These are phyloP conservation scores for Acanthosoma haemorrhoidale DNA, from an alignment of 2,888 invertebrate species.

Conservation along the genomic window DNA sequence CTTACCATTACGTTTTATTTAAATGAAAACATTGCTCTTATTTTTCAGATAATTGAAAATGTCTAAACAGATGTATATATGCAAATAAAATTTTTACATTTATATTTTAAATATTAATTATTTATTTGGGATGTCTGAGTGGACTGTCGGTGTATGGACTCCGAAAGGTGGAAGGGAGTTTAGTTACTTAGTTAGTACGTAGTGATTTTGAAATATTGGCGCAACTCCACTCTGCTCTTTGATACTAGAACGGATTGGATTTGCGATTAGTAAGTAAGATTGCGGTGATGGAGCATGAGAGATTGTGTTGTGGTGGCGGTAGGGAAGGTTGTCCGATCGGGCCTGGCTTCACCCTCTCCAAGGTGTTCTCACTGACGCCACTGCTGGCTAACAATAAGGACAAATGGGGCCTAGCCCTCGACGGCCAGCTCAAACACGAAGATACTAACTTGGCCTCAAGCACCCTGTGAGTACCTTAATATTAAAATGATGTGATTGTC, in stretches of 20 bases:
- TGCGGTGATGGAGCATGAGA: conserved; percentile 27
- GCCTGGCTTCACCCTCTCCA: conserved; percentile 78
- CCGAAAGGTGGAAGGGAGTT: not conserved
- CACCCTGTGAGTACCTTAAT: conserved; percentile 61
- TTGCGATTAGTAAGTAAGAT: not conserved
- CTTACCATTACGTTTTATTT: too few species aligned
- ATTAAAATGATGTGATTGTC: conserved; percentile 20
- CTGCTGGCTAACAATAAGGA: conserved; percentile 75
- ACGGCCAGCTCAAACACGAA: conserved; percentile 81
- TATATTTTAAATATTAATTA: too few species aligned
- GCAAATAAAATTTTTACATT: too few species aligned
- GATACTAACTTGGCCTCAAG: conserved; percentile 83
- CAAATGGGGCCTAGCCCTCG: conserved; percentile 76
- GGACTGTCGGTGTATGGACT: not conserved
- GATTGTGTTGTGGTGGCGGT: conserved; percentile 33
- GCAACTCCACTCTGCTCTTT: not conserved
- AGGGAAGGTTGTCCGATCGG: conserved; percentile 65
- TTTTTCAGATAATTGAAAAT: too few species aligned
- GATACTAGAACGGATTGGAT: not conserved
- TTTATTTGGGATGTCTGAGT: not conserved
- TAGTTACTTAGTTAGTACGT: not conserved
- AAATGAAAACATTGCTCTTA: too few species aligned
- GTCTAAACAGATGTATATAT: too few species aligned
- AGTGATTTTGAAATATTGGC: not conserved
- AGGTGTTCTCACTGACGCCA: conserved; percentile 73